A percentile compares a stretch with the other conserved stretches of the same genome.
Conservation (phyloP, 2,888 invertebrate genomes). For the Digitonthophagus gazella region DNA sequence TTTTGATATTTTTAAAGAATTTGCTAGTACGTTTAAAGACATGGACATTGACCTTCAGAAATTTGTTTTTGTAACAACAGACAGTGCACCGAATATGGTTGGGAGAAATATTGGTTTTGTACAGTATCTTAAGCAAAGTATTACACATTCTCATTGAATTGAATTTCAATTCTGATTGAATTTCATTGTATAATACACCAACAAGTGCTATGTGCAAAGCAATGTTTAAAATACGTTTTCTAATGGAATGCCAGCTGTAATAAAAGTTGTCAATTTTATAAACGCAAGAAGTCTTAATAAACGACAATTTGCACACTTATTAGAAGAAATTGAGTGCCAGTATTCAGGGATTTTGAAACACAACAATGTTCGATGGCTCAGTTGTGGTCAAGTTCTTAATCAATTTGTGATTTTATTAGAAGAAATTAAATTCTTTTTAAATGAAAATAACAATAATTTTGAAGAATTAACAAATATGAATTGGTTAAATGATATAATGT, state of each 20-base stretch:
- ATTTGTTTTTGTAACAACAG: constrained; percentile 12
- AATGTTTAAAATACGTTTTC: constrained; percentile 28
- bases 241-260: constrained; percentile 27
- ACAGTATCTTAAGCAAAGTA: constrained; percentile 17
- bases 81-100: constrained; percentile 24
- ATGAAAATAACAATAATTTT: constrained; percentile 17
- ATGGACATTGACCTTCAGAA: constrained; percentile 21
- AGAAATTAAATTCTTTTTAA: constrained; percentile 16
- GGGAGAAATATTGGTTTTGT: constrained; percentile 24
- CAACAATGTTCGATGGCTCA: constrained; percentile 21
- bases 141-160: constrained; percentile 21
- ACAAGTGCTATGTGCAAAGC: constrained; percentile 21
- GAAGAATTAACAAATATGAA: constrained; percentile 19
- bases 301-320: constrained; percentile 25
- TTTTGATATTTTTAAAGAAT: constrained; percentile 27
- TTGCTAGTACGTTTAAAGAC: constrained; percentile 26
- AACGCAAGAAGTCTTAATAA: constrained; percentile 27
- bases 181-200: constrained; percentile 26
- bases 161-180: constrained; percentile 17
- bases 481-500: constrained; percentile 25
- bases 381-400: constrained; percentile 21
- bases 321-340: constrained; percentile 23
- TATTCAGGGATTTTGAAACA: constrained; percentile 18
- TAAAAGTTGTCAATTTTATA: constrained; percentile 28
- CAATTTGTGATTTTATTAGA: constrained; percentile 19